Evolutionary conservation across 2,888 invertebrate genomes (phyloP).

Genomic region (Apeira syringaria): DNA sequence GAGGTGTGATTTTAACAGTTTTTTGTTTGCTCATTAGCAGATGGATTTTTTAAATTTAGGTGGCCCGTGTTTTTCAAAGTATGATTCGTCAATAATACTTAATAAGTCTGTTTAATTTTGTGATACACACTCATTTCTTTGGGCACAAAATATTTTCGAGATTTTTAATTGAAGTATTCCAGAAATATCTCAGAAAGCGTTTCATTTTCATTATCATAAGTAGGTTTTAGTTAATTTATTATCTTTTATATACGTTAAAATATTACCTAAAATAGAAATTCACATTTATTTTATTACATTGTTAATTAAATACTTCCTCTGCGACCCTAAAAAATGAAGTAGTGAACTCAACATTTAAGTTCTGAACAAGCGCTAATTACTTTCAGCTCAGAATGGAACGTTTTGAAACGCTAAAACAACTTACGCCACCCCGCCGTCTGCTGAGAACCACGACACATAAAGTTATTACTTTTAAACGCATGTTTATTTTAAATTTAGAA

Average conservation of each 20-base stretch:
- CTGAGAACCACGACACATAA: constrained; percentile 46
- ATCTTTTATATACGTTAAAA: too few relatives aligned
- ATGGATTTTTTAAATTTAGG: constrained; percentile 21
- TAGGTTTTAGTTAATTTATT: too few relatives aligned
- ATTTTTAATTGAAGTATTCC: too few relatives aligned
- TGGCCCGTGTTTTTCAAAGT: too few relatives aligned
- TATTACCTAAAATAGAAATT: too few relatives aligned
- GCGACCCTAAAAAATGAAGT: constrained; percentile 13
- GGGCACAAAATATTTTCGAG: too few relatives aligned
- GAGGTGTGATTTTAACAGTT: constrained; percentile 64
- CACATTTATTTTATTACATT: background rate
- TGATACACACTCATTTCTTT: too few relatives aligned
- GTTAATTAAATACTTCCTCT: background rate
- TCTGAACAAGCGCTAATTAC: constrained; percentile 26
- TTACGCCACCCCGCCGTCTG: constrained; percentile 38
- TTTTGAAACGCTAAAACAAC: constrained; percentile 36
- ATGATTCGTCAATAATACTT: too few relatives aligned
- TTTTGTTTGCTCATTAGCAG: constrained; percentile 38
- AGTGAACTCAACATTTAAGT: constrained; percentile 13
- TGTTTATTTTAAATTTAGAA: constrained; percentile 78
- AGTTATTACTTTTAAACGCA: constrained; percentile 47
- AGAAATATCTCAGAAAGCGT: too few relatives aligned
- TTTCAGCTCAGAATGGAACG: constrained; percentile 23
- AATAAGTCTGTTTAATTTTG: too few relatives aligned
- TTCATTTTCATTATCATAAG: too few relatives aligned